These are phyloP conservation scores for Fratercula arctica DNA, from an alignment of 2,797 vertebrate genomes.

Conservation along the genomic window DNA sequence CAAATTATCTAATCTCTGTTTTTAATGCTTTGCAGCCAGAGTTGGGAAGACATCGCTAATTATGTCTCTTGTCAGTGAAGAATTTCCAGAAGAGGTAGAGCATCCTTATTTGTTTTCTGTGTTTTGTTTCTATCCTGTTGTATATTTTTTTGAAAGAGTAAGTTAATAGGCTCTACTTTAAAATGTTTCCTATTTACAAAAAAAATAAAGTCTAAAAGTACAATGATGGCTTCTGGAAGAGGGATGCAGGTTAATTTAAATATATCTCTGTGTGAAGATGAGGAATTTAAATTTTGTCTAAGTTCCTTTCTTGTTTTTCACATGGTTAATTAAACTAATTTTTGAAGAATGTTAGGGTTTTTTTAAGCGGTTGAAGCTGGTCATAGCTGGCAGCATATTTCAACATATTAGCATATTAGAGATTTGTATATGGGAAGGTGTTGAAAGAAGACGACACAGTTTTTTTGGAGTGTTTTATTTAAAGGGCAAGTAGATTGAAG, in stretches of 20 bases:
- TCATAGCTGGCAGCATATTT: not conserved
- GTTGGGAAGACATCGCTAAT: conserved; percentile 98
- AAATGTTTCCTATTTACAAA: not conserved
- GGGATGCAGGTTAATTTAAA: not conserved
- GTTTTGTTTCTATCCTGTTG: not conserved
- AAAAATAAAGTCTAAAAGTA: not conserved
- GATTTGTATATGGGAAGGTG: not conserved
- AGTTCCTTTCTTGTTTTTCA: not conserved
- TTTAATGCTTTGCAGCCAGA: conserved; percentile 85
- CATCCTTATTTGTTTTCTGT: conserved; percentile 33
- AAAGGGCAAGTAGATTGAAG: not conserved
- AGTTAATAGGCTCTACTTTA: not conserved
- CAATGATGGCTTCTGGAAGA: not conserved
- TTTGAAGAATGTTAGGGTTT: not conserved
- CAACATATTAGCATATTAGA: not conserved
- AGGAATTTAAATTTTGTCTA: not conserved
- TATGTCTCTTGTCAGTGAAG: conserved; percentile 98
- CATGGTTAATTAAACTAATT: not conserved
- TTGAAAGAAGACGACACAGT: not conserved
- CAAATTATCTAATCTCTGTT: conserved; percentile 36
- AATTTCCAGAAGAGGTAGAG: conserved; percentile 97
- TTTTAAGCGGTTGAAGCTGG: not conserved
- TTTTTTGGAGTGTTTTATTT: not conserved
- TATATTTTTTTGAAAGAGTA: not conserved
- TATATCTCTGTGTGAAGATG: not conserved